phyloP scores from a whole-genome alignment of 1,140 invertebrate species.

The Drosophila jambulina region DNA sequence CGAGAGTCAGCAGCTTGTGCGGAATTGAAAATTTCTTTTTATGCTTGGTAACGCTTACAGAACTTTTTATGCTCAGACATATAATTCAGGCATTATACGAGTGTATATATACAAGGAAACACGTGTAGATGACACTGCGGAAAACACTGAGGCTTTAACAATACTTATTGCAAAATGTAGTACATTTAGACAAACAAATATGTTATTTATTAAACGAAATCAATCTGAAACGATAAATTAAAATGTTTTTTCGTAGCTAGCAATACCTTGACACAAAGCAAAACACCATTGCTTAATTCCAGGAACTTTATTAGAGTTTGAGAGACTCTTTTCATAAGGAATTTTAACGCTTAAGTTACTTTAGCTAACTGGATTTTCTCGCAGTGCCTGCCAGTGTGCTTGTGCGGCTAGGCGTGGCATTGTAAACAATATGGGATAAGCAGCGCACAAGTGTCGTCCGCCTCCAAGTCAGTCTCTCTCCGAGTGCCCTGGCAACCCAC shows the following conservation, averaged over 20 bases:
- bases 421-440: slow-evolving; percentile 79
- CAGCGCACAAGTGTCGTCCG: slow-evolving; percentile 77
- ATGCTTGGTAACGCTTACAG: slow-evolving; percentile 62
- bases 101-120: slow-evolving; percentile 20
- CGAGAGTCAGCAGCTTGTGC: slow-evolving; percentile 10
- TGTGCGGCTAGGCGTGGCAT: slow-evolving; percentile 68
- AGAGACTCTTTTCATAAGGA: too few species aligned
- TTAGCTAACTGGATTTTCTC: not conserved
- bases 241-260: too few species aligned
- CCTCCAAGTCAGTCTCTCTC: slow-evolving; percentile 31
- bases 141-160: not conserved
- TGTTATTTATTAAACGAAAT: too few species aligned
- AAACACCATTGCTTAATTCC: too few species aligned
- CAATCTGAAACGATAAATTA: too few species aligned
- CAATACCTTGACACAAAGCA: too few species aligned
- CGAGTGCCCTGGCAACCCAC: slow-evolving; percentile 23
- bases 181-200: too few species aligned
- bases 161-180: not conserved
- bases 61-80: slow-evolving; percentile 75
- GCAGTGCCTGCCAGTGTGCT: slow-evolving; percentile 28
- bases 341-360: too few species aligned
- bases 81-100: slow-evolving; percentile 65
- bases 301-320: too few species aligned
- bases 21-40: slow-evolving; percentile 76
- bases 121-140: slow-evolving; percentile 6